Evolutionary conservation across 2,888 invertebrate genomes (phyloP), one percentile per base, ranked within the genome.

Genomic region (Aspidapion aeneum): DNA sequence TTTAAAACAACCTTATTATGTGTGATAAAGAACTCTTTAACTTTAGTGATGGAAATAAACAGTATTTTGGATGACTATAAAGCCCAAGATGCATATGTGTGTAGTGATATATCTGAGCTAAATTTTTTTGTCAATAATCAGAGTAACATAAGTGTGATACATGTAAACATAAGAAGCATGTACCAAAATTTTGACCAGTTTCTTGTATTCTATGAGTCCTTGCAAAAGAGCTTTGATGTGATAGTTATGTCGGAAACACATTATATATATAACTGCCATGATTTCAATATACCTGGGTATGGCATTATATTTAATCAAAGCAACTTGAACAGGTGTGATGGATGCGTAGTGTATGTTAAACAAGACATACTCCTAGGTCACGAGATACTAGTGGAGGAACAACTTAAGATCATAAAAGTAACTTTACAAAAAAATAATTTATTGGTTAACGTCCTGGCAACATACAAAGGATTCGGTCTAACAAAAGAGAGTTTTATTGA

Each of bases 271-370:
- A 62, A 58, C 18, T 35, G 52, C 18, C 35, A 21, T 62, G 62
- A 62, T 20, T 62, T 62, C 20, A 62, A 58, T 58, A 62, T 62
- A 55, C 55, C 58, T 9, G 58, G 55, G 19, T 62, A 58, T 49
- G 52, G 12, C n/a, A 17, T 55, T 22, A 55, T 22, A 35, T 60
- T 51, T 20, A 60, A 60, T 22, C 22, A 60, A 18, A 60, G 60
- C 18, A 59, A n/a, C n/a, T n/a, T n/a, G n/a, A n/a, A n/a, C n/a
- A n/a, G n/a, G n/a, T n/a, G n/a, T n/a, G n/a, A n/a, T 59, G 59
- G 59, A 2, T 51, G 50, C 20, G 51, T 56, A 19, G 19, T 60
- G 3, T 60, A 18, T 21, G 52, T 21, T 18, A 51, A 52, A 18
- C 18, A 19, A 12, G 51, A 50, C 18, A 21, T n/a, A 7, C 20